Evolutionary conservation across 2,797 vertebrate species (phyloP).

Genomic region (Erethizon dorsatum): DNA sequence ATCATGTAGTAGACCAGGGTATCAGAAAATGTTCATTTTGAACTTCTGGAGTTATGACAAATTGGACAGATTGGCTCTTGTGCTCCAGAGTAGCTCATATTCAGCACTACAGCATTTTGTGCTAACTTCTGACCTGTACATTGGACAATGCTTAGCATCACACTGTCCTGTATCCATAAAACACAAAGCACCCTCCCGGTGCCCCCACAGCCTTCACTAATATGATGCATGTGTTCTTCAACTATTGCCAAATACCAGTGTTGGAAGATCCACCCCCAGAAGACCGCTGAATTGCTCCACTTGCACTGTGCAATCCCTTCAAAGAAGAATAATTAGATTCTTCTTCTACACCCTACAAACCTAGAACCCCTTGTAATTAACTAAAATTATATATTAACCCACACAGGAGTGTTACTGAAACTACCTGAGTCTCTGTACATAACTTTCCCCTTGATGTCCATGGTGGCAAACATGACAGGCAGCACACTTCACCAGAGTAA

Average conservation of each 20-base stretch:
- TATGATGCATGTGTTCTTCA: neutral
- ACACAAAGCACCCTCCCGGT: neutral
- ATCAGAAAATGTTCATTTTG: neutral
- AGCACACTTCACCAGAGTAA: neutral
- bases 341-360: neutral
- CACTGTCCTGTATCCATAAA: neutral
- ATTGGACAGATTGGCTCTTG: neutral
- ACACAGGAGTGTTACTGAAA: neutral
- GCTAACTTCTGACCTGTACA: neutral
- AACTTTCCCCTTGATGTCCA: constrained; percentile 88
- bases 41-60: neutral
- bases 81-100: neutral
- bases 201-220: neutral
- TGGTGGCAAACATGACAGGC: constrained; percentile 68
- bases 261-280: neutral
- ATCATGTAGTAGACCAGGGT: neutral
- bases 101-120: neutral
- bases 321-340: neutral
- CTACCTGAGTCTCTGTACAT: constrained; percentile 14
- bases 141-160: neutral
- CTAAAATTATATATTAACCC: neutral
- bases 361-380: neutral
- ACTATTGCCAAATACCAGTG: neutral
- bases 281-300: neutral
- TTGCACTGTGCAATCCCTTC: neutral